These are phyloP conservation scores for Chironomus tepperi DNA, from an alignment of 1,140 invertebrate species.

Conservation along the genomic window DNA sequence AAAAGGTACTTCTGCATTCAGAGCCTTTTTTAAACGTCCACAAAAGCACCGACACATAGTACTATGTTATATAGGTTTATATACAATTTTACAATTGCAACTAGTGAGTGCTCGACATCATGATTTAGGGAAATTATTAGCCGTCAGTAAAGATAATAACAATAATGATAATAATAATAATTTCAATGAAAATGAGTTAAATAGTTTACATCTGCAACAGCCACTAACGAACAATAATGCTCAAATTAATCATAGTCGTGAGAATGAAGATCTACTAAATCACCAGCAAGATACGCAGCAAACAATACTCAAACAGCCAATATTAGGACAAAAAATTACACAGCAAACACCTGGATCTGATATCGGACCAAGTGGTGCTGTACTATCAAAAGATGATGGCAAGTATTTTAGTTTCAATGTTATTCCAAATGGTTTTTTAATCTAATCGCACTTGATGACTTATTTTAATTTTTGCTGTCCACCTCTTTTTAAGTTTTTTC, in stretches of 20 bases:
- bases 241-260: constrained; percentile 5
- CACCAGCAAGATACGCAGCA: neutral
- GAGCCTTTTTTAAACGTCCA: constrained; percentile 23
- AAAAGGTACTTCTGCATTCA: neutral
- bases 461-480: too few relatives aligned
- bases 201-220: neutral
- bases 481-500: too few relatives aligned
- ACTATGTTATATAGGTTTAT: constrained; percentile 3
- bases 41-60: constrained; percentile 12
- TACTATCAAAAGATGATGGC: constrained; percentile 14
- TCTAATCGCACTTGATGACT: too few relatives aligned
- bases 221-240: neutral
- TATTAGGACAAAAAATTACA: constrained; percentile 21
- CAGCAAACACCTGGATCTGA: neutral
- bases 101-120: constrained; percentile 4
- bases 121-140: constrained; percentile 21
- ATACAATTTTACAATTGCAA: constrained; percentile 21
- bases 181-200: constrained; percentile 11
- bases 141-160: neutral
- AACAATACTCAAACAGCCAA: neutral
- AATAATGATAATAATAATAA: neutral
- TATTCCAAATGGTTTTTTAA: too few relatives aligned
- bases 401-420: neutral
- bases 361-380: neutral
- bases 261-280: neutral